Base-by-base conservation (phyloP, 2,113 vertebrate species). In the Opisthocomus hoazin region DNA sequence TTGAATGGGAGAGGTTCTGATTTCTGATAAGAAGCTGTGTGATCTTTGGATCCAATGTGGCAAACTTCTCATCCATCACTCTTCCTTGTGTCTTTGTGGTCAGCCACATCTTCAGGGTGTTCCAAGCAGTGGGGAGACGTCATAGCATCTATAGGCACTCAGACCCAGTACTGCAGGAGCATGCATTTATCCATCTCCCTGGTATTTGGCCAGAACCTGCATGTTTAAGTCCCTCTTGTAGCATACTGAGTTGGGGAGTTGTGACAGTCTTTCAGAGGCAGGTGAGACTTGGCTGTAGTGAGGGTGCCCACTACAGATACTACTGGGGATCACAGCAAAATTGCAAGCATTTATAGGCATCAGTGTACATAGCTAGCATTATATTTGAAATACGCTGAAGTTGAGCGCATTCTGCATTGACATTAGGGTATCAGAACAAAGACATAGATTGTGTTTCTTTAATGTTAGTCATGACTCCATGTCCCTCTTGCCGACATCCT, bases 121-220 rank as follows among this genome's bases (percentile, higher is more conserved):
- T 92, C 26, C 29, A 6, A 0, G 0, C 18, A 34, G 39, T 37
- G 36, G 12, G 34, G 39, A 45, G 58, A 23, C 14, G 41, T 17
- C 3, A 3, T 4, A 26, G 69, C 29, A 8, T 11, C 34, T 29
- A 1, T 2, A 58, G 57, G 26, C 24, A 3, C 37, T 22, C 8
- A 6, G 58, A 50, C 5, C 9, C 18, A 43, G 5, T 43, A 30
- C 53, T 73, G 21, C 36, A 78, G 70, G 30, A 30, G 14, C 8
- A 20, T 10, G 8, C 0, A 0, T 43, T 57, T 4, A 24, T 39
- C 41, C 8, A 36, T 39, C 23, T 87, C 27, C n/a, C 11, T 21
- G 17, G 17, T 11, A 5, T 3, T 58, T 50, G 68, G 48, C 21
- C 54, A 81, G 39, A 60, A 11, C 23, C 43, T n/a, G 4, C 32